Percentiles rank a stretch among this genome's conserved stretches.
These are phyloP conservation scores for Enteromius mattozi DNA, from an alignment of 2,797 vertebrate species.

Conservation along the genomic window DNA sequence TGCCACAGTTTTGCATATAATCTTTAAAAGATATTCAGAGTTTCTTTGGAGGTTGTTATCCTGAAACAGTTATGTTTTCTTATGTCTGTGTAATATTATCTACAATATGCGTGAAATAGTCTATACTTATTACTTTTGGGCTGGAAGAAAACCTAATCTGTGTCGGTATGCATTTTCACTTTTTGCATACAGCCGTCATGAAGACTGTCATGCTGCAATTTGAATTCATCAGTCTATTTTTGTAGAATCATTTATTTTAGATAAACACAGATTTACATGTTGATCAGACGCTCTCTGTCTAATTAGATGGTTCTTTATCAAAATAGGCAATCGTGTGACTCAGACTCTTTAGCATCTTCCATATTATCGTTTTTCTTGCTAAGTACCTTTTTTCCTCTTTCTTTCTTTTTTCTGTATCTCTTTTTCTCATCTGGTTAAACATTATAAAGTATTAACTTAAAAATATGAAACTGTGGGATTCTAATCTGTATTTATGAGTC, in stretches of 20 bases:
- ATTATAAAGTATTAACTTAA: constrained; percentile 9
- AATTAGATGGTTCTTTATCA: background rate
- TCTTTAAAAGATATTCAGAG: background rate
- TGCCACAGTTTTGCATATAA: background rate
- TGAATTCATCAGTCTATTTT: background rate
- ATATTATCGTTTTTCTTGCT: background rate
- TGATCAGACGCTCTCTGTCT: background rate
- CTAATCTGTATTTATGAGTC: constrained; percentile 38
- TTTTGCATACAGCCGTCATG: background rate
- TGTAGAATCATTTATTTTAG: background rate
- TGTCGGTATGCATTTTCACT: background rate
- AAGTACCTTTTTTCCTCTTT: background rate
- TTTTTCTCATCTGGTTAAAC: background rate
- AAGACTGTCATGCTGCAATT: background rate
- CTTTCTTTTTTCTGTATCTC: background rate
- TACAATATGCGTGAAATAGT: background rate
- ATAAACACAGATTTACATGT: background rate
- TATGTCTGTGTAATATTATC: background rate
- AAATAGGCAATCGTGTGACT: background rate
- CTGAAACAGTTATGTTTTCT: background rate
- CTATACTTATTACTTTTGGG: background rate
- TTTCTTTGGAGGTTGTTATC: background rate
- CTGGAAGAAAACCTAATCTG: background rate
- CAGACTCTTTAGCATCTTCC: background rate
- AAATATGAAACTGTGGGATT: constrained; percentile 19